A percentile compares a stretch with the other conserved stretches of the same genome.
Evolutionary conservation across 1,140 invertebrate genomes (phyloP).

Genomic region (Sminthurinus signatus): DNA sequence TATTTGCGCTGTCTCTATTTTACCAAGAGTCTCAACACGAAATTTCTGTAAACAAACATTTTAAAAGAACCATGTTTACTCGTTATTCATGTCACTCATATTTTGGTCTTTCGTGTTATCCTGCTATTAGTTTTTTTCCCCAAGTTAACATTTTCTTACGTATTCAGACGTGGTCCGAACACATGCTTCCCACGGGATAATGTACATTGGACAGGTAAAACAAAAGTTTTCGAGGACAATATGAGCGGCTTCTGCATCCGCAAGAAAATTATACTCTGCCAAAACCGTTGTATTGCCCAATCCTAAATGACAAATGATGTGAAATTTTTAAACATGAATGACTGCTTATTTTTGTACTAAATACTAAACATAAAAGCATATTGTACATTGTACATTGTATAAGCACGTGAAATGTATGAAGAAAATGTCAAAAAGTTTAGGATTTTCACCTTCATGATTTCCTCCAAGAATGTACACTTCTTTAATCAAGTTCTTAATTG

Average conservation of each 20-base stretch:
- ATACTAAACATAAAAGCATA: background rate
- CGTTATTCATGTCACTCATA: too few species aligned
- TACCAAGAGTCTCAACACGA: slow-evolving; percentile 50
- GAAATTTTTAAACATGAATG: background rate
- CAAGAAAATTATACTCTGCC: slow-evolving; percentile 73
- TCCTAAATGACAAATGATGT: background rate
- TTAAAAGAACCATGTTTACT: background rate
- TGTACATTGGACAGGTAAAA: slow-evolving; percentile 50
- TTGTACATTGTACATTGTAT: background rate
- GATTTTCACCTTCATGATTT: slow-evolving; percentile 55
- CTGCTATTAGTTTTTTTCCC: slow-evolving; percentile 43
- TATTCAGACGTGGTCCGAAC: slow-evolving; percentile 22
- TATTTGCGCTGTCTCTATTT: slow-evolving; percentile 47
- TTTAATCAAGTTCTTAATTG: slow-evolving; percentile 56
- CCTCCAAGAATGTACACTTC: slow-evolving; percentile 69
- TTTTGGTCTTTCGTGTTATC: background rate
- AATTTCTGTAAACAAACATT: slow-evolving; percentile 49
- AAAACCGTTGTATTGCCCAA: slow-evolving; percentile 42
- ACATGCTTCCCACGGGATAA: slow-evolving; percentile 61
- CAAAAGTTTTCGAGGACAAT: slow-evolving; percentile 56
- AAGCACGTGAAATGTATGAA: too few species aligned
- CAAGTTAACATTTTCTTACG: slow-evolving; percentile 13
- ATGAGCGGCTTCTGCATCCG: slow-evolving; percentile 69
- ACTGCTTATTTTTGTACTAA: background rate
- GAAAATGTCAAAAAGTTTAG: too few species aligned